Base-by-base conservation (phyloP, 2,888 invertebrate species). In the Metacarcinus magister region DNA sequence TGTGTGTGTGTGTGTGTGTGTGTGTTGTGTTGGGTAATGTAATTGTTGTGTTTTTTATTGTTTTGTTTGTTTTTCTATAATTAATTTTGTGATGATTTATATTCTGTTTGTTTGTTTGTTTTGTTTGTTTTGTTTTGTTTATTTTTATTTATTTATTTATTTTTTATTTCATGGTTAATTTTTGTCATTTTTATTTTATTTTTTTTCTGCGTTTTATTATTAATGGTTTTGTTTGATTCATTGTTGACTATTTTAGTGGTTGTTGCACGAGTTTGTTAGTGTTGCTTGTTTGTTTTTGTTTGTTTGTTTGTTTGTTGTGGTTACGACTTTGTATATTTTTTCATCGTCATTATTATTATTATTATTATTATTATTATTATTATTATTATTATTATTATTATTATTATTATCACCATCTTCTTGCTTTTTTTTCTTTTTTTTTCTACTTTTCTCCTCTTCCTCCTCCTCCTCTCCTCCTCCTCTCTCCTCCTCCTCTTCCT, bases 1-100 rank as follows among this genome's bases (percentile, higher is more conserved):
- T n/a, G 67, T n/a, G 67, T n/a, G 67, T n/a, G 67, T n/a, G 67
- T n/a, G 67, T n/a, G 67, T n/a, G 67, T n/a, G 67, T n/a, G 67
- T n/a, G 67, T 19, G 67, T 19, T 19, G 67, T 19, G 67, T 19
- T 87, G 39, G 16, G 87, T 87, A 7, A 87, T 39, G 0, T 19
- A 87, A 39, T 19, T 91, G 16, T 75, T 67, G 19, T 67, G 13
- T n/a, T 75, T 75, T 75, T 4, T 75, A 43, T 75, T 75, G 10
- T 75, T 75, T 19, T 60, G 16, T 92, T 28, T 92, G 0, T 92
- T 48, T 92, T 1, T 92, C 44, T 13, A 46, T 46, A 7, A 46
- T 46, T 46, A 54, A 13, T 46, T 46, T 46, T 46, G 10, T 46
- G 4, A 4, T 46, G 46, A 46, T 46, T 46, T 46, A 46, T 4